Conservation (phyloP, 2,113 vertebrate genomes). For the Puffinus mauretanicus region DNA sequence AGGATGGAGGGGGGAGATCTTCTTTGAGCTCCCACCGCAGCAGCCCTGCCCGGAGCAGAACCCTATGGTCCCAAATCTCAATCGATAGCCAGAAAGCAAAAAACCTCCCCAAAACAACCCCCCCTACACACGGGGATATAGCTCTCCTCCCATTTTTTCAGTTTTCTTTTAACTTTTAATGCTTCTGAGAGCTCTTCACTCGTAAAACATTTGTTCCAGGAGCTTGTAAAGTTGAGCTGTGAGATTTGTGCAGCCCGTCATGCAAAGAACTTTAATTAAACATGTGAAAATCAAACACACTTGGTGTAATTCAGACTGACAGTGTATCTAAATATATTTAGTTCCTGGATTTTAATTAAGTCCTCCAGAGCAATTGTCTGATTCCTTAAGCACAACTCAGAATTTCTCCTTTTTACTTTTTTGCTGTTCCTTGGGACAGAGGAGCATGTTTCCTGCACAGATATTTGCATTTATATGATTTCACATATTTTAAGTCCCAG, state of each 20-base stretch:
- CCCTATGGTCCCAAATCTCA: accelerated
- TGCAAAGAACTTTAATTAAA: conserved; percentile 18
- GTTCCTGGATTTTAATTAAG: conserved; percentile 10
- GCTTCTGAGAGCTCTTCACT: neutral
- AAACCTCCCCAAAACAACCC: neutral
- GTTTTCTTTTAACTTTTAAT: neutral
- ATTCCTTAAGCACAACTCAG: neutral
- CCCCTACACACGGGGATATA: accelerated
- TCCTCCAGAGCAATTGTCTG: neutral
- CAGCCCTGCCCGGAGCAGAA: neutral
- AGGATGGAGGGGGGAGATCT: no score
- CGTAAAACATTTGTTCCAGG: neutral
- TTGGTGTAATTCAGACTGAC: neutral
- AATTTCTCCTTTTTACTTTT: neutral
- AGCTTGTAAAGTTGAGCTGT: neutral
- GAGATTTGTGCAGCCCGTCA: neutral
- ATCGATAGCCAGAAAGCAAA: accelerated
- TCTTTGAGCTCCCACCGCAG: neutral
- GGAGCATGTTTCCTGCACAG: neutral
- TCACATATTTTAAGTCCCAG: neutral
- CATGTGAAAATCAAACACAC: neutral
- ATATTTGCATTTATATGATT: neutral
- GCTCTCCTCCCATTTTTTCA: neutral
- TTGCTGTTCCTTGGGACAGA: neutral
- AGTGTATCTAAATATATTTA: neutral